Base-by-base conservation (phyloP, 1,140 invertebrate genomes). In the Lucilia cuprina region DNA sequence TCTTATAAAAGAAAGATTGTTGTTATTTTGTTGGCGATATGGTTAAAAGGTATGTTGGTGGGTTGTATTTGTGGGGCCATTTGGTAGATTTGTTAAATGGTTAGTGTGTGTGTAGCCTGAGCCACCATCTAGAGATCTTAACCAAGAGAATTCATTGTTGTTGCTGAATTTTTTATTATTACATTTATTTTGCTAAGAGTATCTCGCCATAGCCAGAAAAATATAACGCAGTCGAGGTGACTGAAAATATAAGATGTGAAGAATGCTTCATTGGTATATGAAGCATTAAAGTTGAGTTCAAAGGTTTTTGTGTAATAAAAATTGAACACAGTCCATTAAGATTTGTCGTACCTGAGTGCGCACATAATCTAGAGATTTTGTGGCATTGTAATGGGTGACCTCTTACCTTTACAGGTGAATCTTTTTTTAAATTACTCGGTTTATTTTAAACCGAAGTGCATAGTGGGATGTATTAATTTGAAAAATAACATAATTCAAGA, bases 311-410 rank as follows among this genome's bases (percentile, higher is more conserved):
- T 49, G 35, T 75, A 83, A 85, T 83, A 83, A 85, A 83, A 85
- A 85, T 83, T 83, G 84, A 82, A 83, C 84, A 85, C 83, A 85
- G 84, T 85, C 84, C 84, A 85, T 85, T 85, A 85, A 85, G 84
- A 85, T 85, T 83, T 85, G 75, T 85, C 83, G 60, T 85, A 85
- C 84, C 84, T 85, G 84, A 83, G 82, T 85, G 84, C 60, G 84
- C 83, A 50, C 35, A 83, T 83, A 85, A 85, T 85, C 84, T 83
- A 84, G 83, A 78, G 60, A 74, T 82, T 78, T 80, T 82, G 47
- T 65, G 80, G 80, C 80, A 82, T 82, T 55, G 80, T 65, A 65
- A 65, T 60, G 47, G 80, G 49, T 82, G 49, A 82, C 47, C 47
- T 82, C 25, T 82, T 49, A 55, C 80, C 49, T 50, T 30, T 2